Evolutionary conservation across 2,113 vertebrate species (phyloP).

Genomic region (Corythornis cristatus): DNA sequence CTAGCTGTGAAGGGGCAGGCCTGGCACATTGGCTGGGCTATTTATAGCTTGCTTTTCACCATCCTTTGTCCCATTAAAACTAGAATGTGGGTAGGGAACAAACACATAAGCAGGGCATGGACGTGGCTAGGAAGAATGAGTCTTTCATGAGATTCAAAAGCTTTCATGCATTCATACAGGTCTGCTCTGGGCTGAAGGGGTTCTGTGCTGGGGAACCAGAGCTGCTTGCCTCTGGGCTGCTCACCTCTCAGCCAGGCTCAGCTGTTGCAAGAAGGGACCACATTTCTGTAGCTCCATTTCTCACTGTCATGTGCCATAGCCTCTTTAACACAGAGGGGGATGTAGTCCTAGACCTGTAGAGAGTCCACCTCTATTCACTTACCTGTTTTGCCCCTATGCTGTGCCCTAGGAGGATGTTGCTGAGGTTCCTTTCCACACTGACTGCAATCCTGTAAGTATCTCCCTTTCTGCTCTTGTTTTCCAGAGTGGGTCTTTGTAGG

Average conservation of each 20-base stretch:
- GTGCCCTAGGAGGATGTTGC: background rate
- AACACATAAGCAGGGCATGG: slow-evolving; percentile 16
- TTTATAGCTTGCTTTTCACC: slow-evolving; percentile 54
- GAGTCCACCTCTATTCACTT: background rate
- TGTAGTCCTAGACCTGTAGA: background rate
- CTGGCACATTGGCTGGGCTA: slow-evolving; percentile 47
- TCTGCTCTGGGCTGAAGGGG: background rate
- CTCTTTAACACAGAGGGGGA: background rate
- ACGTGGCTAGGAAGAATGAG: slow-evolving; percentile 19
- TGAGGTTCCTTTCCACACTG: background rate
- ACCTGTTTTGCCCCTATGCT: background rate
- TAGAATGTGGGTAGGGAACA: slow-evolving; percentile 15
- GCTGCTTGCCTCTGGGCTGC: background rate
- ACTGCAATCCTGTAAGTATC: background rate
- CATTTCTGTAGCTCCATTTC: background rate
- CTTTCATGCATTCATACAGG: background rate
- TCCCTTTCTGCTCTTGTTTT: slow-evolving; percentile 50
- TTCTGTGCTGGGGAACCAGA: background rate
- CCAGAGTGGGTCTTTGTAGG: slow-evolving; percentile 97
- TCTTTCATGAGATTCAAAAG: slow-evolving; percentile 21
- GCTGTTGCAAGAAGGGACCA: background rate
- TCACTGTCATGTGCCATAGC: background rate
- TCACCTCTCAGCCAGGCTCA: background rate
- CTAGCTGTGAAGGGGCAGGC: slow-evolving; percentile 19
- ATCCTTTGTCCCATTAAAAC: slow-evolving; percentile 30